phyloP scores from a whole-genome alignment of 1,140 invertebrate species.

The Vanessa atalanta region DNA sequence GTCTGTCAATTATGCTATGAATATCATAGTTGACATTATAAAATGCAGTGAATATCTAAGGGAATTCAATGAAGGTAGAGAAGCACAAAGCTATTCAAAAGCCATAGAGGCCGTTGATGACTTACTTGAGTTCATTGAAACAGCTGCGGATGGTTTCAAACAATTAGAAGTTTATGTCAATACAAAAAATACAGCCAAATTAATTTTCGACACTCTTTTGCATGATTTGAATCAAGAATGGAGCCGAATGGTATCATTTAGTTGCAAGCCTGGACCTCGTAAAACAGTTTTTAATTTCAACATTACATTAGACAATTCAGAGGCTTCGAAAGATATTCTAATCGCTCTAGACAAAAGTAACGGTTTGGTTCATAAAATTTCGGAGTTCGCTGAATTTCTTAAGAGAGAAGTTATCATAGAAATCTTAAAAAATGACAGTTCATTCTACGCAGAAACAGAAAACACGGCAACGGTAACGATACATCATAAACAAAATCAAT shows the following conservation, averaged over 20 bases:
- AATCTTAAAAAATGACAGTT: constrained; percentile 80
- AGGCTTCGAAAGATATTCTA: constrained; percentile 70
- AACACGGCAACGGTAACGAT: constrained; percentile 76
- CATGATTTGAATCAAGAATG: constrained; percentile 75
- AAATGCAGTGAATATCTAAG: constrained; percentile 79
- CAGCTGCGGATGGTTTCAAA: constrained; percentile 76
- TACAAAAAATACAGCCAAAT: constrained; percentile 66
- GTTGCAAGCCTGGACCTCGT: constrained; percentile 42
- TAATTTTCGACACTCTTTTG: constrained; percentile 70
- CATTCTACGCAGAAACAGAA: constrained; percentile 72
- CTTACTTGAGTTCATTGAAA: constrained; percentile 76
- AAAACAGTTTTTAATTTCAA: constrained; percentile 64
- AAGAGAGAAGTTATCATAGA: constrained; percentile 80
- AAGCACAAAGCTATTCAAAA: constrained; percentile 68
- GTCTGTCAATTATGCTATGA: constrained; percentile 78
- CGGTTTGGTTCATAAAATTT: constrained; percentile 73
- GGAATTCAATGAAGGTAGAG: constrained; percentile 73
- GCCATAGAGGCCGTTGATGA: constrained; percentile 78
- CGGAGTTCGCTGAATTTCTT: constrained; percentile 79
- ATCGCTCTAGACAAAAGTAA: constrained; percentile 77
- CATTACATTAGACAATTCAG: constrained; percentile 57
- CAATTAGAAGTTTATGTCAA: constrained; percentile 78
- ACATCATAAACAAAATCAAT: constrained; percentile 66
- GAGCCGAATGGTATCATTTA: constrained; percentile 69
- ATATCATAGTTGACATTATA: constrained; percentile 79